Percentiles rank a stretch among this genome's conserved stretches.
Conservation (phyloP, 2,113 vertebrate species). For the Aptenodytes patagonicus region DNA sequence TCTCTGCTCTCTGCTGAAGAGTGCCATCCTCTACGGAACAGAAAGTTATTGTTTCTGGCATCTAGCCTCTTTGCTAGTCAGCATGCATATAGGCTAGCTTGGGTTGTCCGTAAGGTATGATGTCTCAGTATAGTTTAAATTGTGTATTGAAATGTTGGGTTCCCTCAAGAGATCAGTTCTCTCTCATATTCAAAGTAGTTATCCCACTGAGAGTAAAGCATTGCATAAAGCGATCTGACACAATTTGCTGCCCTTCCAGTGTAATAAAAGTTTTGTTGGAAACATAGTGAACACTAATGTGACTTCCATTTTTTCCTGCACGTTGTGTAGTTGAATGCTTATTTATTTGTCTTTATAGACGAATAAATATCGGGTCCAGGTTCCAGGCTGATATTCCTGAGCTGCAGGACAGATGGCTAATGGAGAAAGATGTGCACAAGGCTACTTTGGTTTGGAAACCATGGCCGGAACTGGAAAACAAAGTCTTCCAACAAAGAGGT, state of each 20-base stretch:
- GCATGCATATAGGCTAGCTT: neutral
- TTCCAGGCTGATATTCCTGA: conserved; percentile 88
- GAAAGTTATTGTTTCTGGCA: neutral
- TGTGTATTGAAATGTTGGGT: neutral
- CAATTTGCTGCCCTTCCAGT: conserved; percentile 11
- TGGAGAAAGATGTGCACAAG: conserved; percentile 76
- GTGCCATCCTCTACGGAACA: neutral
- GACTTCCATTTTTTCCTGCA: neutral
- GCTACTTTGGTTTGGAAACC: conserved; percentile 87
- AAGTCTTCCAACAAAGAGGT: conserved; percentile 83
- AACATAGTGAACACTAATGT: neutral
- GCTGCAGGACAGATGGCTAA: conserved; percentile 70
- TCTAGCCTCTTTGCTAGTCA: neutral
- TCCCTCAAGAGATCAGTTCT: neutral
- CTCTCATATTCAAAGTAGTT: neutral
- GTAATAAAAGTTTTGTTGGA: neutral
- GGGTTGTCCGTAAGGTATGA: neutral
- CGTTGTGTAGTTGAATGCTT: neutral
- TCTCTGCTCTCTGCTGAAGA: neutral
- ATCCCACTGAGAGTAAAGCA: neutral
- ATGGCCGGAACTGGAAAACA: conserved; percentile 78
- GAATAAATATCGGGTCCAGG: conserved; percentile 84
- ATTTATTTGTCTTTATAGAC: conserved; percentile 66
- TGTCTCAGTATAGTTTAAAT: neutral
- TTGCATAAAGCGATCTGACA: conserved; percentile 17